Evolutionary conservation across 1,140 invertebrate species (phyloP).

Genomic region (Hyles euphorbiae): DNA sequence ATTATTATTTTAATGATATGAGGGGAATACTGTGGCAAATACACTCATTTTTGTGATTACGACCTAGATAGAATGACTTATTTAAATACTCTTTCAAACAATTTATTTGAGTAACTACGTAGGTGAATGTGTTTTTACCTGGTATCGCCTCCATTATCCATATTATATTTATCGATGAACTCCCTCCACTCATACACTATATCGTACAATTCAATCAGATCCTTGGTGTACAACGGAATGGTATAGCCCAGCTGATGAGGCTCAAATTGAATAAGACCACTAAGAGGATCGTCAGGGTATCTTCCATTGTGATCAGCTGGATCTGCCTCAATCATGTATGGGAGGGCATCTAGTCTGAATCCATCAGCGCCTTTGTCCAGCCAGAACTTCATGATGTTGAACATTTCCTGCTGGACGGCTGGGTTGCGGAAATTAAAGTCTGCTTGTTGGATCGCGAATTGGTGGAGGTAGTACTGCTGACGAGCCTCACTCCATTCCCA

Average conservation of each 20-base stretch:
- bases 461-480: slow-evolving; percentile 83
- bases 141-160: slow-evolving; percentile 63
- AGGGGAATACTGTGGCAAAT: too few relatives aligned
- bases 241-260: slow-evolving; percentile 64
- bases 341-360: slow-evolving; percentile 81
- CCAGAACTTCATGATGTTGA: slow-evolving; percentile 78
- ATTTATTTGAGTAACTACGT: too few relatives aligned
- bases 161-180: slow-evolving; percentile 74
- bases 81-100: too few relatives aligned
- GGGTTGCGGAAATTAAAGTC: slow-evolving; percentile 83
- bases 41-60: too few relatives aligned
- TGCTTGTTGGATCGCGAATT: slow-evolving; percentile 79
- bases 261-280: slow-evolving; percentile 51
- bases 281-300: slow-evolving; percentile 78
- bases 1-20: too few relatives aligned
- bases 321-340: slow-evolving; percentile 78
- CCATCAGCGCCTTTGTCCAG: slow-evolving; percentile 82
- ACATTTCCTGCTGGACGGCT: slow-evolving; percentile 76
- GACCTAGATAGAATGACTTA: too few relatives aligned
- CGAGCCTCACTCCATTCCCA: slow-evolving; percentile 80
- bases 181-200: slow-evolving; percentile 78
- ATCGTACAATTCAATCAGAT: slow-evolving; percentile 76
- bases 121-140: slow-evolving; percentile 30
- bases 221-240: slow-evolving; percentile 78
- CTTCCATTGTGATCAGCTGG: slow-evolving; percentile 65